Percentiles rank a stretch among this genome's conserved stretches.
Conservation (phyloP, 35 echinoderm and acorn worm genomes). For the Stichopus chloronotus region DNA sequence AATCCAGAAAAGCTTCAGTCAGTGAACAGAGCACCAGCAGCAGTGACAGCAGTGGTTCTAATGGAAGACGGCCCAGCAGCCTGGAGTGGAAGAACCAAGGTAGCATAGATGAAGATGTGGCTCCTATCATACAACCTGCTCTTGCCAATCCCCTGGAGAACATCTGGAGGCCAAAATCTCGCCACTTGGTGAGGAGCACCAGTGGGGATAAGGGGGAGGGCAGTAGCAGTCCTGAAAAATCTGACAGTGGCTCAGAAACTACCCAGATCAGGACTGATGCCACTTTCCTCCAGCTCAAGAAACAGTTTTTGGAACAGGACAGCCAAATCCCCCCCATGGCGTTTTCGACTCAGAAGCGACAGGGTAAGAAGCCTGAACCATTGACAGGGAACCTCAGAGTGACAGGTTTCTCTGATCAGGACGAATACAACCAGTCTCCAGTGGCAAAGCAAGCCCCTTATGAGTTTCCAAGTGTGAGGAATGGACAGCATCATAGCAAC, state of each 20-base stretch:
- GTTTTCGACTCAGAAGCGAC: slow-evolving; percentile 75
- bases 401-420: slow-evolving; percentile 80
- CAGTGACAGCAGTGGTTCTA: slow-evolving; percentile 62
- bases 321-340: slow-evolving; percentile 51
- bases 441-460: slow-evolving; percentile 64
- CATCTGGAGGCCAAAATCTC: slow-evolving; percentile 88
- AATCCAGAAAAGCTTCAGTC: slow-evolving; percentile 36
- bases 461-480: slow-evolving; percentile 36
- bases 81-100: slow-evolving; percentile 75
- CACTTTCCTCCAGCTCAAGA: slow-evolving; percentile 85
- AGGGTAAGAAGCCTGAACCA: slow-evolving; percentile 81
- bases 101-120: slow-evolving; percentile 56
- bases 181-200: slow-evolving; percentile 62
- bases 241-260: slow-evolving; percentile 45
- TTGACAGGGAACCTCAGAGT: slow-evolving; percentile 55
- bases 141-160: slow-evolving; percentile 80
- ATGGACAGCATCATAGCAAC: not conserved
- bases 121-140: slow-evolving; percentile 74
- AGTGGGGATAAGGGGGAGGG: slow-evolving; percentile 49
- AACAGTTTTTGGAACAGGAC: slow-evolving; percentile 85
- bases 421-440: slow-evolving; percentile 92
- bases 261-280: slow-evolving; percentile 74
- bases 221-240: slow-evolving; percentile 2
- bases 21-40: slow-evolving; percentile 63
- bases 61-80: slow-evolving; percentile 65